Base-by-base conservation (phyloP, 2,888 invertebrate genomes). In the Apoda limacodes region DNA sequence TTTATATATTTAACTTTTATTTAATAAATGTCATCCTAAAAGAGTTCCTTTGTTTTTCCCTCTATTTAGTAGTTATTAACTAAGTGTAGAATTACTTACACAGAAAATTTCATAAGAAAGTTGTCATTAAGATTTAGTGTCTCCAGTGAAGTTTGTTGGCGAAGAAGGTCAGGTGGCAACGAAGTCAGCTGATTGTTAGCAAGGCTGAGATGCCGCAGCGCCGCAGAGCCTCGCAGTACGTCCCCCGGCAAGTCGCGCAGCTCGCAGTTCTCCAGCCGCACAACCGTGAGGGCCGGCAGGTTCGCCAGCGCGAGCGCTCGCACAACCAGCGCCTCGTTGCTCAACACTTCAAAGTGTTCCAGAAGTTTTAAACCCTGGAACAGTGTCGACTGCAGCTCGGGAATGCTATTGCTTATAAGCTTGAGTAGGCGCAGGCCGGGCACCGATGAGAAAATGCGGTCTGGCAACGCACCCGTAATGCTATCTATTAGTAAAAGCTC, bases 201-300 rank as follows among this genome's bases (percentile, higher is more conserved):
- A 1, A 63, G 33, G 10, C 37, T 35, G 2, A 64, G 35, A 0
- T 3, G 20, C 1, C 13, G 10, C n/a, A n/a, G n/a, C n/a, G n/a
- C n/a, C n/a, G n/a, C n/a, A n/a, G n/a, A 33, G 0, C 51, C 50
- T 0, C 5, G 3, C 30, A 63, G 51, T 0, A 45, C n/a, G n/a
- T 34, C 28, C 0, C 28, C 37, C 0, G 47, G 45, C 7, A 55
- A 17, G 0, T 12, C 20, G 1, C 9, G 22, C 1, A 51, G 20
- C 2, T 25, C 22, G 19, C 28, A 13, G 13, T 13, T 3, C 13
- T 5, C 12, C 22, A 26, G 12, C 6, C 28, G 20, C 17, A 17
- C 13, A 22, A 12, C 7, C 17, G 34, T 27, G 13, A 27, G 42
- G 1, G 22, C 13, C 9, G 51, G 45, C 25, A 9, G 15, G 11